Base-by-base conservation (phyloP, 2,888 invertebrate genomes). In the Achlya flavicornis region DNA sequence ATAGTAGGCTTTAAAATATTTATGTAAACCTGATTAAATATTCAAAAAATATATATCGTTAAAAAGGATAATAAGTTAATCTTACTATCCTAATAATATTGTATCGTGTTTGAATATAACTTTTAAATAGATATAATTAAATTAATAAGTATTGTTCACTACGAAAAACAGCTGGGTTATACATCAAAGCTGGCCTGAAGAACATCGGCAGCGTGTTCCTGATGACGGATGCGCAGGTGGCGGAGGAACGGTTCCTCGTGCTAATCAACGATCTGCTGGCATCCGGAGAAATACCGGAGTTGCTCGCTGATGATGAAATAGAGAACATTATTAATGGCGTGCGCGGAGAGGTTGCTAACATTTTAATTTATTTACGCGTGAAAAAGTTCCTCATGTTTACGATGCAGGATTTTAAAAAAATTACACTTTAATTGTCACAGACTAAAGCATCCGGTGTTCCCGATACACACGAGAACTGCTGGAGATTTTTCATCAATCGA, bases 141-240 rank as follows among this genome's bases (percentile, higher is more conserved):
- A 26, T 26, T 26, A 26, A 26, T 26, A 26, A 26, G 26, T 26
- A 26, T 26, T 26, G 26, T 26, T 26, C 26, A 26, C 26, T 26
- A 26, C 26, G 26, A 26, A 26, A 26, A 26, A 85, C 95, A 93
- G 96, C 97, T 16, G 89, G 87, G 3, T 92, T 98, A n/a, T 98
- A 98, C 85, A 86, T 97, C 61, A 98, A 98, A 87, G 95, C 97
- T 0, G 99, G 98, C 0, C 84, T 98, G 57, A 98, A 98, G 87
- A 96, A 95, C 78, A 95, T 98, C 5, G 97, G 97, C 16, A 96
- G 96, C 58, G 96, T 98, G 67, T 98, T 98, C 87, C 87, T 99
- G 26, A 97, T 99, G 97, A 98, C 98, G 0, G 99, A 99, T 86
- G 97, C 98, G 0, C 98, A 99, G 89, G 96, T 99, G 0, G 96